These are phyloP conservation scores for Diplosoma virens DNA, from an alignment of 23 tunicate species.

Conservation along the genomic window DNA sequence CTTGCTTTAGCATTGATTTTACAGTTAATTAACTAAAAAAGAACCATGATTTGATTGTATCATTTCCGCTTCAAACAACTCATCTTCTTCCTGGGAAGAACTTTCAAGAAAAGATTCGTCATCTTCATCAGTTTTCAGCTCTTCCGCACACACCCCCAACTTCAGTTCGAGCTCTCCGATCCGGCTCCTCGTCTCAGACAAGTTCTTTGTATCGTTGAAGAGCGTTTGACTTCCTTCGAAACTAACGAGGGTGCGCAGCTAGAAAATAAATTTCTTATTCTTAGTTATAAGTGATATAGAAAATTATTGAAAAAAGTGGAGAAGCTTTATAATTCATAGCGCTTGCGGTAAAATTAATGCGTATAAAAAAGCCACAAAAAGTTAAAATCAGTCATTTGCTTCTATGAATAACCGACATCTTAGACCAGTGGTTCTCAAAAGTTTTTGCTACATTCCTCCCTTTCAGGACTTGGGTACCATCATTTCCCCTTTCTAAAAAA, in stretches of 20 bases:
- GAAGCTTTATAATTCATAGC: too few species aligned
- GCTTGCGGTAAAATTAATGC: too few species aligned
- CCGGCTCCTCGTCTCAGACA: constrained; percentile 30
- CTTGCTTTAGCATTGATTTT: too few species aligned
- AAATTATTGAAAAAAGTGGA: too few species aligned
- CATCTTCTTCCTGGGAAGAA: constrained; percentile 43
- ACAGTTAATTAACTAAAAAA: too few species aligned
- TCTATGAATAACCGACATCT: not conserved
- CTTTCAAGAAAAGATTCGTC: constrained; percentile 46
- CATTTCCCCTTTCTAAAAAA: too few species aligned
- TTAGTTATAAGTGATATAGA: too few species aligned
- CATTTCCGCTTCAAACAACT: constrained; percentile 51
- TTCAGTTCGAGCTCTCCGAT: constrained; percentile 37
- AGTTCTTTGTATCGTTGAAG: not conserved
- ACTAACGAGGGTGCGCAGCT: constrained; percentile 6
- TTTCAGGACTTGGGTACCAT: too few species aligned
- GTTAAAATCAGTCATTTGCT: not conserved
- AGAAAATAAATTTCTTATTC: too few species aligned
- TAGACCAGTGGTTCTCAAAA: too few species aligned
- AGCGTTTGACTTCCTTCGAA: not conserved
- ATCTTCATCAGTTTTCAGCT: constrained; percentile 16
- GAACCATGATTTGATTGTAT: constrained; percentile 11
- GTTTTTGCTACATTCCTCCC: too few species aligned
- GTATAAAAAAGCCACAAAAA: too few species aligned
- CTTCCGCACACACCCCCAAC: constrained; percentile 51